Evolutionary conservation across 37 sponge, comb jelly and placozoan species (phyloP).

Genomic region (Tethya wilhelma): DNA sequence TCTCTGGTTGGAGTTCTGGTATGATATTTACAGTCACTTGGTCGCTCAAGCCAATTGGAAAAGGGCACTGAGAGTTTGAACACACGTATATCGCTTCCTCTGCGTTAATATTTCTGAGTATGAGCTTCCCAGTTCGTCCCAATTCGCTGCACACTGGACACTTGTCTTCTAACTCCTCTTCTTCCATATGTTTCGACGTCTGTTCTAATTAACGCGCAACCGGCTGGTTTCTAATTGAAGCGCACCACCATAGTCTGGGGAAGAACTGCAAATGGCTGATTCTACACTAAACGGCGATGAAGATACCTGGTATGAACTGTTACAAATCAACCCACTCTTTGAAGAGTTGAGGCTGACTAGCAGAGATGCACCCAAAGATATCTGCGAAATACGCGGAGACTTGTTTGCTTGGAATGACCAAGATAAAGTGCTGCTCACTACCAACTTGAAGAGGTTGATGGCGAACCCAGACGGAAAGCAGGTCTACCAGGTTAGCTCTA

Average conservation of each 20-base stretch:
- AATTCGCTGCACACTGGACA: constrained; percentile 39
- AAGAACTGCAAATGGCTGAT: too few relatives aligned
- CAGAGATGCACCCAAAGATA: too few relatives aligned
- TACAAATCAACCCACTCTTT: too few relatives aligned
- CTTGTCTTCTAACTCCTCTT: neutral
- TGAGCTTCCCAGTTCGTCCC: constrained; percentile 23
- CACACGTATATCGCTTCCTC: constrained; percentile 60
- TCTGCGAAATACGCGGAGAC: constrained; percentile 66
- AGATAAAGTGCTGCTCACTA: constrained; percentile 38
- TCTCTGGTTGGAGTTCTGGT: constrained; percentile 1
- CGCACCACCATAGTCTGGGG: constrained; percentile 1
- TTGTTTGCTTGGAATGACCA: constrained; percentile 54
- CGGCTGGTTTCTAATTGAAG: constrained; percentile 2
- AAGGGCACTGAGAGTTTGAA: constrained; percentile 24
- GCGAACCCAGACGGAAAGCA: constrained; percentile 30
- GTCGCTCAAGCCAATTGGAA: constrained; percentile 41
- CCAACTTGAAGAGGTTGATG: constrained; percentile 54
- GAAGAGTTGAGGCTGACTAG: too few relatives aligned
- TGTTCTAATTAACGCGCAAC: too few relatives aligned
- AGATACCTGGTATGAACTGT: too few relatives aligned
- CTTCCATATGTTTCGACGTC: too few relatives aligned
- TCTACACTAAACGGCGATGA: too few relatives aligned
- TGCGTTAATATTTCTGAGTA: constrained; percentile 50
- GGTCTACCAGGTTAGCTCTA: too few relatives aligned
- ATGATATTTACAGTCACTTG: neutral